Evolutionary conservation across 2,797 vertebrate species (phyloP).

Genomic region (Agapornis canus): DNA sequence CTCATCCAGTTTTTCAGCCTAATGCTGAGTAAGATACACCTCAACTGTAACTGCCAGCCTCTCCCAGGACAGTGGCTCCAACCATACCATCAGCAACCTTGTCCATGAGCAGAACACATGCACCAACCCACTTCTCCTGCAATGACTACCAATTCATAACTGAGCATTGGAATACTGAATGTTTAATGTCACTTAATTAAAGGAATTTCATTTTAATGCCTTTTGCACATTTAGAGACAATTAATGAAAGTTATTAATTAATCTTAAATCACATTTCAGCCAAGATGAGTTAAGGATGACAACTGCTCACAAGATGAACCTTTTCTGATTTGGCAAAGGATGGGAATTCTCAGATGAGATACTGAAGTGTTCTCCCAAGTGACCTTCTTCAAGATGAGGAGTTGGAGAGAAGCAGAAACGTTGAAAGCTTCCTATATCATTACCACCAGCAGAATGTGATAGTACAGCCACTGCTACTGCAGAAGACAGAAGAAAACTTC

Average conservation of each 20-base stretch:
- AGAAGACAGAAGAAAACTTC: not conserved
- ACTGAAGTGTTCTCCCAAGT: not conserved
- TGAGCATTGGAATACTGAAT: not conserved
- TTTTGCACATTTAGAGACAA: slow-evolving; percentile 3
- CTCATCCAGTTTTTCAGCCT: slow-evolving; percentile 56
- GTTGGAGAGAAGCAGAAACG: not conserved
- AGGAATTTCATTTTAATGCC: slow-evolving; percentile 10
- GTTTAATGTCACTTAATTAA: slow-evolving; percentile 35
- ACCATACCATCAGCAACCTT: not conserved
- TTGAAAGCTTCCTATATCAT: accelerated
- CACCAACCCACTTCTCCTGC: not conserved
- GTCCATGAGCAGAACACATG: not conserved
- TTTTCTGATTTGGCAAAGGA: not conserved
- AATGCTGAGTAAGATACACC: not conserved
- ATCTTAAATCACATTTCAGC: slow-evolving; percentile 6
- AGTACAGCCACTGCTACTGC: not conserved
- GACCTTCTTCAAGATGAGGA: not conserved
- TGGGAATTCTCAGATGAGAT: not conserved
- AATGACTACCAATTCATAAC: not conserved
- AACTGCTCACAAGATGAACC: not conserved
- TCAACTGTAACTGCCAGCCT: not conserved
- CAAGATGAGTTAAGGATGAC: not conserved
- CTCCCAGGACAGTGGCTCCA: slow-evolving; percentile 36
- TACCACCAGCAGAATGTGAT: not conserved
- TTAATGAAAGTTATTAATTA: not conserved